Conservation (phyloP, 2,797 vertebrate genomes). For the Amblyopsis hoosieri region DNA sequence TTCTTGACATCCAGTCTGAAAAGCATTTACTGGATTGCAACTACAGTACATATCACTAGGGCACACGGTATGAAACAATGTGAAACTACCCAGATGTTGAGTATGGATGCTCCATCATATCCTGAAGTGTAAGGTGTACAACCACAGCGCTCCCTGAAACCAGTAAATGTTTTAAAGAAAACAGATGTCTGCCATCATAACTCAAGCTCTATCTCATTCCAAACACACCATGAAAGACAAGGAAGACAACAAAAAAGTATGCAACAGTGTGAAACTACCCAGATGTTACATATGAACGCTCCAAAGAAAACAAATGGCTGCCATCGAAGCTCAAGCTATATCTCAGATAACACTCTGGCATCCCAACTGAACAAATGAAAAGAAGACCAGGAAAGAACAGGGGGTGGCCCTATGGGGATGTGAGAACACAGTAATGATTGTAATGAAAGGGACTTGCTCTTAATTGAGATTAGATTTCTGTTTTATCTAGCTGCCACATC, state of each 20-base stretch:
- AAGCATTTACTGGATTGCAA: conserved; percentile 18
- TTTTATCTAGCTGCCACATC: conserved; percentile 75
- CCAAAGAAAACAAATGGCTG: not conserved
- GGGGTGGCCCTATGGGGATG: conserved; percentile 26
- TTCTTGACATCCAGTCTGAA: conserved; percentile 22
- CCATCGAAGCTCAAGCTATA: not conserved
- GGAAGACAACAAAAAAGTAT: no score
- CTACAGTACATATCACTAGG: conserved; percentile 20
- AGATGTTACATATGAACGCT: no score
- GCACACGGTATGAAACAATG: conserved; percentile 9
- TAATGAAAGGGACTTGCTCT: conserved; percentile 64
- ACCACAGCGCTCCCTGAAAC: conserved; percentile 16
- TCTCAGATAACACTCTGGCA: not conserved
- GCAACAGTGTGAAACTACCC: no score
- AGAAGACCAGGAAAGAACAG: conserved; percentile 11
- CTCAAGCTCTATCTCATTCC: not conserved
- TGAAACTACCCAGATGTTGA: not conserved
- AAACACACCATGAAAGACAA: not conserved
- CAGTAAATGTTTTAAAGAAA: not conserved
- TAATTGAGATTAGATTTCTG: conserved; percentile 78
- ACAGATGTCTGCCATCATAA: not conserved
- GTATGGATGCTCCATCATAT: conserved; percentile 29
- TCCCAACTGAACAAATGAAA: not conserved
- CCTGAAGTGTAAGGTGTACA: conserved; percentile 19
- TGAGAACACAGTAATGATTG: conserved; percentile 46